Base-by-base conservation (phyloP, 2,797 vertebrate genomes). In the Poecilia gillii region DNA sequence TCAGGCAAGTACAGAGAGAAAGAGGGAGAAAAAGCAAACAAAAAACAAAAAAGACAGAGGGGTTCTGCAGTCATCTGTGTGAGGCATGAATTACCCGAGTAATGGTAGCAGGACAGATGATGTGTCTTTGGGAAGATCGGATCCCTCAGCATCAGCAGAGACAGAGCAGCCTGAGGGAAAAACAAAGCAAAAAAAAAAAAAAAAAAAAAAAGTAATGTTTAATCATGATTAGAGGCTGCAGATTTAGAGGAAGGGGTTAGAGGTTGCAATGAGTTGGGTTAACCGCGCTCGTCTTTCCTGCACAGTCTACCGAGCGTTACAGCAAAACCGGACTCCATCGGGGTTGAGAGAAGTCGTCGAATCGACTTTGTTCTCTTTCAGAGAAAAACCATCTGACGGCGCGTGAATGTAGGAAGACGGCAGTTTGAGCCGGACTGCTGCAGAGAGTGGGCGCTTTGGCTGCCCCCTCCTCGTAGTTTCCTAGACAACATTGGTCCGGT, bases 91-190 rank as follows among this genome's bases (percentile, higher is more conserved):
- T 85, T 87, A 98, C 98, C 98, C 92, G 98, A 98, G 96, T 99
- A 99, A 95, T 99, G 98, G 91, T 99, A 99, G 82, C 94, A 93
- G 62, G 95, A 94, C 83, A 99, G 93, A 7, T 96, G 95, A 83
- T 98, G 96, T 47, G 93, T 89, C 82, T 95, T 95, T 0, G 94
- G 91, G 82, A 97, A 94, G 80, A 96, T 86, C 3, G 97, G 97
- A 68, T 85, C 96, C 93, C 93, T 97, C 91, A 99, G 83, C 74
- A 99, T 94, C 92, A 99, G 94, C 77, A 96, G 96, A 75, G 96
- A 95, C 88, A 99, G 94, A 45, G 97, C 95, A 73, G 94, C 97
- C 98, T 99, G 87, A 74, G 89, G 83, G 85, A 4, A 28, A 16
- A 28, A 31, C 12, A 68, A 18, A 28, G 4, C 9, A 57, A 28